A percentile compares a stretch with the other conserved stretches of the same genome.
These are phyloP conservation scores for Danionella dracula DNA, from an alignment of 2,797 vertebrate genomes.

Conservation along the genomic window DNA sequence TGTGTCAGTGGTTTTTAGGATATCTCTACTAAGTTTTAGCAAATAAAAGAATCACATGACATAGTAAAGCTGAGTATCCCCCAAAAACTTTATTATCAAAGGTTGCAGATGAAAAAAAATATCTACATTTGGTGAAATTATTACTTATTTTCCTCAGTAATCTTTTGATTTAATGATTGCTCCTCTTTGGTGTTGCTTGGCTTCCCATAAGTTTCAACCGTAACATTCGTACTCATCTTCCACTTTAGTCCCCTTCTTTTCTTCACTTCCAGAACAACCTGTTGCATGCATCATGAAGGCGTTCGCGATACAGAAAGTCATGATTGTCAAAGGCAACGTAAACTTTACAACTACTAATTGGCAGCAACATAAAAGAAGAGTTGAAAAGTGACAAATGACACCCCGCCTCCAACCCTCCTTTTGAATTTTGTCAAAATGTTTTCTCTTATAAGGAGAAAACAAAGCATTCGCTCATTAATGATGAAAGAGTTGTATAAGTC, in stretches of 20 bases:
- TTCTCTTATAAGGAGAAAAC: slow-evolving; percentile 62
- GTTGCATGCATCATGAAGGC: neutral
- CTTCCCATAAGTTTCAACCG: slow-evolving; percentile 31
- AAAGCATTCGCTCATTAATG: slow-evolving; percentile 70
- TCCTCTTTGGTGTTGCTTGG: no score
- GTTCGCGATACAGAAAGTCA: slow-evolving; percentile 46
- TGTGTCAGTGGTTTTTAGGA: no score
- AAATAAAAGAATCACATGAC: no score
- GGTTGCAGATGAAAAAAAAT: no score
- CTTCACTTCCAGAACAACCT: slow-evolving; percentile 8
- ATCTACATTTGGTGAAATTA: no score
- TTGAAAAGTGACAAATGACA: slow-evolving; percentile 53
- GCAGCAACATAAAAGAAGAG: slow-evolving; percentile 60
- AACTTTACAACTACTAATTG: slow-evolving; percentile 63
- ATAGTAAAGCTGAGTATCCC: no score
- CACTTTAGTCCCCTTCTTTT: slow-evolving; percentile 11
- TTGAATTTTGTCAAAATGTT: slow-evolving; percentile 56
- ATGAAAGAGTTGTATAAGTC: slow-evolving; percentile 68
- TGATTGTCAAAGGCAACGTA: slow-evolving; percentile 52
- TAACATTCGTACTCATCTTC: neutral
- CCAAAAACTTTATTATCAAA: no score
- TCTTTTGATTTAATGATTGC: no score
- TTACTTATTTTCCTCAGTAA: no score
- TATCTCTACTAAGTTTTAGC: no score
- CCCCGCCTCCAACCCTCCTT: slow-evolving; percentile 39